Evolutionary conservation across 2,888 invertebrate genomes (phyloP), one percentile per base, ranked within the genome.

Genomic region (Emesis russula): DNA sequence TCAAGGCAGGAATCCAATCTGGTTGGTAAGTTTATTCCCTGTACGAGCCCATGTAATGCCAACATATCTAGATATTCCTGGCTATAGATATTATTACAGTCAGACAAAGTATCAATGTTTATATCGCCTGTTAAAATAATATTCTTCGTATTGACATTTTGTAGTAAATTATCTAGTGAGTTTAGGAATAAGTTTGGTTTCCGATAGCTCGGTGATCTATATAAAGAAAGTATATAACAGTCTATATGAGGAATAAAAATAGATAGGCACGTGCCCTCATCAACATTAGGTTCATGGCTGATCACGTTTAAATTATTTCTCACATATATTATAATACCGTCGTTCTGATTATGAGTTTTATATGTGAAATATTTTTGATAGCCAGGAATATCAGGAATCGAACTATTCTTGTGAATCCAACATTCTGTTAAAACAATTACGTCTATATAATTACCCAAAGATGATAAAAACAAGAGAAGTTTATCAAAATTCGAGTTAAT

Each of bases 1-100:
- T 84, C 87, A 25, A 87, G 33, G 41, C 83, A 87, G 18, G 87
- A 66, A 13, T 83, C 68, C 66, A 36, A 48, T 48, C 83, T 87
- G 41, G 83, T 87, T 13, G 83, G 83, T 31, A 44, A 53, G 25
- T 74, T 38, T 48, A 87, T 68, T 31, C 81, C 84, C 44, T 84
- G 84, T 36, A 36, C 41, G 0, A 84, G 74, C 18, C 84, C 87
- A 70, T 81, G 36, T 4, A 13, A 73, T 36, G 87, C 87, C 63
- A 83, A 75, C 25, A 86, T 25, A 18, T 83, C 74, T 48, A 48
- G 13, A 48, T 48, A 48, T 48, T 48, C 48, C 48, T 48, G 48
- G 7, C 11, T 13, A 48, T 13, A 13, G 48, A 11, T 13, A 11
- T 11, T 11, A 13, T 11, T 13, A 13, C 48, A 11, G 13, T 13